Evolutionary conservation across 2,888 invertebrate species (phyloP).

Genomic region (Drosophila anomalipes): DNA sequence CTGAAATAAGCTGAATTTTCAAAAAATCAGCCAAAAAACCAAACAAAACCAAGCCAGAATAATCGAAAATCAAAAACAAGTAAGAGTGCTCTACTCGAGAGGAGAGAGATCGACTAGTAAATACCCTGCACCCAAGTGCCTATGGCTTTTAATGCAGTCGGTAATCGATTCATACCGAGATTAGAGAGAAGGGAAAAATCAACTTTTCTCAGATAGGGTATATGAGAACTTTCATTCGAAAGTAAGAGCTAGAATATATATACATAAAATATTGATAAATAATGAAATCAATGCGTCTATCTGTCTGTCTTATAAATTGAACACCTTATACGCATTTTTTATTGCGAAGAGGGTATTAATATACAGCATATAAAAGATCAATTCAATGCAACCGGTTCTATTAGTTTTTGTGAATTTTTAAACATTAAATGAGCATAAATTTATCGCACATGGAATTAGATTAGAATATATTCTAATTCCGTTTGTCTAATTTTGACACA

Average conservation of each 20-base stretch:
- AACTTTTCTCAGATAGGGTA: neutral
- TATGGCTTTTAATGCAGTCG: no score
- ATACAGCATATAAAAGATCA: conserved; percentile 16
- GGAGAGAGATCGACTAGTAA: neutral
- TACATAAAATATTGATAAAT: neutral
- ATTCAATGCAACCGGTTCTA: conserved; percentile 70
- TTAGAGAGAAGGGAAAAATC: neutral
- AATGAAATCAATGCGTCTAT: neutral
- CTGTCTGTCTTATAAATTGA: neutral
- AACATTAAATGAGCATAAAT: conserved; percentile 68
- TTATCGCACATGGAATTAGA: conserved; percentile 29
- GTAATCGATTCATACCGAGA: neutral
- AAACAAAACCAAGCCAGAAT: conserved; percentile 16
- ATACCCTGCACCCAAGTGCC: neutral
- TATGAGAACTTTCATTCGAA: neutral
- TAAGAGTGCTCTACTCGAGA: neutral
- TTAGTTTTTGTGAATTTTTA: conserved; percentile 60
- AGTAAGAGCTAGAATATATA: neutral
- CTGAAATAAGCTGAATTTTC: conserved; percentile 25
- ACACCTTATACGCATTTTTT: neutral
- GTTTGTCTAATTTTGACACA: conserved; percentile 32
- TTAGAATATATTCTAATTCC: conserved; percentile 33
- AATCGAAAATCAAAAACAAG: conserved; percentile 7
- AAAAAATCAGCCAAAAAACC: neutral
- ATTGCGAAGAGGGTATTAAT: neutral